Base-by-base conservation (phyloP, 64 coral and sea anemone genomes). In the Actinia equina region DNA sequence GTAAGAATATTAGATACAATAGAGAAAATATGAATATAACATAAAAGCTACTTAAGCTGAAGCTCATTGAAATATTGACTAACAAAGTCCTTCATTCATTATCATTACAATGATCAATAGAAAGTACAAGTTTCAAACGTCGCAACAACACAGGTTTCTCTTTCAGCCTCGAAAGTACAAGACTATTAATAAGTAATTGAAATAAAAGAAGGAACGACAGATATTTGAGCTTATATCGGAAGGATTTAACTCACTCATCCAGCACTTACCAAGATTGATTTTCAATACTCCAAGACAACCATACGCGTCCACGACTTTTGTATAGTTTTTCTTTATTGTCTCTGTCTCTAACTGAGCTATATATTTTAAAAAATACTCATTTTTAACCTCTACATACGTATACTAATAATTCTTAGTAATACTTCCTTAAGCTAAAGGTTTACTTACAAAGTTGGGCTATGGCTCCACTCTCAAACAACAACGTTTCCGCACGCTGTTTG, bases 261-360 rank as follows among this genome's bases (percentile, higher is more conserved):
- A 3, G 15, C 22, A 65, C 19, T 85, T 59, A 98, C 95, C 93
- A 65, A 98, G 79, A 63, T 89, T 93, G 17, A 98, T 86, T 84
- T 91, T 93, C 37, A 98, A 83, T 44, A 91, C 88, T 43, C 95
- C 95, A 44, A 98, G 88, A 89, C 95, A 98, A 17, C 95, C 95
- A 71, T 98, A 98, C 45, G 92, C 71, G 89, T 98, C 95, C 18
- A 85, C 51, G 44, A 98, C 87, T 87, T 98, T 98, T 37, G 67
- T 84, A 70, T 93, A 98, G 62, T 90, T 87, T 78, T 98, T 98
- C 95, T 88, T 93, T 45, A 98, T 98, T 43, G 85, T 94, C 15
- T 93, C 95, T 27, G 92, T 91, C 81, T 98, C 95, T 88, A 91
- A 89, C 84, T 93, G 95, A 69, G 95, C 95, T 98, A 85, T 77